Base-by-base conservation (phyloP, 2,797 vertebrate genomes). In the Fistularia commersonii region DNA sequence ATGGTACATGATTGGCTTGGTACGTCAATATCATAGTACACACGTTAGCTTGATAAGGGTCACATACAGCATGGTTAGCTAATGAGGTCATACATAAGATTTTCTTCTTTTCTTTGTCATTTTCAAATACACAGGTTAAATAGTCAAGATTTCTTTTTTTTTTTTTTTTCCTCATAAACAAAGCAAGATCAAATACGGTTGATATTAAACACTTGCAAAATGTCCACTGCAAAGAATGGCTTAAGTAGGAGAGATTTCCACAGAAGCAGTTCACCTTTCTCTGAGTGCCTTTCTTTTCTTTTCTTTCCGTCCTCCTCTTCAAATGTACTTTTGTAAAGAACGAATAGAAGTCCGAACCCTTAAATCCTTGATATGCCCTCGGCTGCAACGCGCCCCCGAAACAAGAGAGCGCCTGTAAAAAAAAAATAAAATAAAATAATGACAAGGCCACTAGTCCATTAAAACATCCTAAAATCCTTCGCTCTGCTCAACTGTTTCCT, bases 381-480 rank as follows among this genome's bases (percentile, higher is more conserved):
- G 34, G 57, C 48, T 64, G 68, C 67, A 15, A 40, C 40, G 43
- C 39, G 49, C 56, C 60, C 49, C 32, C 36, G 34, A 69, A 76
- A 74, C 54, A 70, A 66, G 47, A 66, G 69, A 41, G 57, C 49
- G 57, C 64, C 53, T 77, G 57, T 69, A 66, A 76, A 83, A 74
- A 82, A 74, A 80, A 53, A 66, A 61, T 76, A 64, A 64, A n/a
- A n/a, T n/a, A n/a, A n/a, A n/a, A n/a, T n/a, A 69, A 39, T 69
- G 45, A 80, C 76, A 90, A 89, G 88, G 89, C 87, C 88, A 87
- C 88, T 83, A 78, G 60, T 74, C 72, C 78, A 76, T 84, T 74
- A 74, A 79, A 79, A 79, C 66, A 52, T 72, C 61, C 64, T 65
- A 64, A 60, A 77, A 65, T 32, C 65, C 66, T 44, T 67, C 58